These are phyloP conservation scores for Trachythela sp. DNA, from an alignment of 64 coral and sea anemone genomes.

Conservation along the genomic window DNA sequence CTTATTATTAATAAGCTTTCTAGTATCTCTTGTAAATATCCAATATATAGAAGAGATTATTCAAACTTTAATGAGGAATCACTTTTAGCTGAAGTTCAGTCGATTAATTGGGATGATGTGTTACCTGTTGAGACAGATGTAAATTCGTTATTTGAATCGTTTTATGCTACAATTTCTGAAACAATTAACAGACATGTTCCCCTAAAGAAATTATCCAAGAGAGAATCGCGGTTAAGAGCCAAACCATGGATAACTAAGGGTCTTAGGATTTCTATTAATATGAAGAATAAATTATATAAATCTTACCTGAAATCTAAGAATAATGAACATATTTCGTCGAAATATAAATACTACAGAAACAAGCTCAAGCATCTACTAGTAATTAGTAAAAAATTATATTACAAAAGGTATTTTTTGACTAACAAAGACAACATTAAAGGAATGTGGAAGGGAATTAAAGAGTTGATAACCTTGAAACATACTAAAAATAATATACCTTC, in stretches of 20 bases:
- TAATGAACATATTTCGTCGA: neutral
- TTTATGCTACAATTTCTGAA: neutral
- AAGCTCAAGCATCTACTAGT: slow-evolving; percentile 3
- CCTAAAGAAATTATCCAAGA: neutral
- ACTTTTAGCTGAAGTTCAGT: neutral
- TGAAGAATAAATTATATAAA: slow-evolving; percentile 4
- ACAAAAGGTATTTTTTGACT: neutral
- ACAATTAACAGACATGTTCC: neutral
- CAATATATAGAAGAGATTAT: neutral
- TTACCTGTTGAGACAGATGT: neutral
- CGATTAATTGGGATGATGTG: neutral
- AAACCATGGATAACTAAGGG: neutral
- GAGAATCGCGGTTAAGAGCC: neutral
- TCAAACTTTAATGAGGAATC: neutral
- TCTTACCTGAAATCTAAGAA: neutral
- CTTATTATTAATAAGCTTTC: neutral
- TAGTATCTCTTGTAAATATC: neutral
- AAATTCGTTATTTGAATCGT: neutral
- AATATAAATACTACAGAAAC: slow-evolving; percentile 30
- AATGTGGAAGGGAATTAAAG: slow-evolving; percentile 28
- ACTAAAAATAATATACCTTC: neutral
- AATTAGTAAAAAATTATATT: slow-evolving; percentile 17
- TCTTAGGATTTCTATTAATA: neutral
- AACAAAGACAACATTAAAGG: slow-evolving; percentile 23
- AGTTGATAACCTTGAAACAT: neutral